These are phyloP conservation scores for Chaenogobius annularis DNA, from an alignment of 2,113 vertebrate genomes.

Conservation along the genomic window DNA sequence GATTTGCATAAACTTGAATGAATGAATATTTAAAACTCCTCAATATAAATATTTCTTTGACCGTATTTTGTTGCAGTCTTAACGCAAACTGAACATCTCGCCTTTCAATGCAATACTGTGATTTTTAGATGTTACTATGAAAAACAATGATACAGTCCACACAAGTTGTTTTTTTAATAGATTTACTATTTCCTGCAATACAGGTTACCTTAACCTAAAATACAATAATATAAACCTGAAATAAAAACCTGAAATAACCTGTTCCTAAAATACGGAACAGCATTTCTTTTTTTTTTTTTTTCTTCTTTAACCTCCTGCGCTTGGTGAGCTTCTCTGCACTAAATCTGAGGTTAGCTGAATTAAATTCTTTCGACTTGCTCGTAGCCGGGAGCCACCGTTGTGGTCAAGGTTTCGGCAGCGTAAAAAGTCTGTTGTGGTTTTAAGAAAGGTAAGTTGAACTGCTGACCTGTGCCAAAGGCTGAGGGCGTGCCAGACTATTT, in stretches of 20 bases:
- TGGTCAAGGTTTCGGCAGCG: constrained; percentile 18
- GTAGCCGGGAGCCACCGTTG: constrained; percentile 9
- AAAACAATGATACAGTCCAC: no score
- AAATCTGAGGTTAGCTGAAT: constrained; percentile 8
- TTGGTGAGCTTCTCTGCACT: constrained; percentile 11
- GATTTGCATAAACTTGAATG: background rate
- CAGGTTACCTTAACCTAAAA: no score
- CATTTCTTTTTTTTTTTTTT: background rate
- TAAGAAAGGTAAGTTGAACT: constrained; percentile 40
- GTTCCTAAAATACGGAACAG: background rate
- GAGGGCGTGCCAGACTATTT: constrained; percentile 39
- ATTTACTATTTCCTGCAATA: no score
- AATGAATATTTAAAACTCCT: constrained; percentile 2
- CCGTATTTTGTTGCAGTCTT: background rate
- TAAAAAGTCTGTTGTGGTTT: constrained; percentile 41
- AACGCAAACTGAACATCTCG: no score
- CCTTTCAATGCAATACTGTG: no score
- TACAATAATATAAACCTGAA: no score
- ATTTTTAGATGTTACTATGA: no score
- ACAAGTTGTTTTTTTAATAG: no score
- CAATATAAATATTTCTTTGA: background rate
- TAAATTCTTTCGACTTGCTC: constrained; percentile 11
- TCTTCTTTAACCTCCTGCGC: constrained; percentile 16
- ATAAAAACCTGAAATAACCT: no score
- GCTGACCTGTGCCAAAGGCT: constrained; percentile 36